Percentiles rank a stretch among this genome's conserved stretches.
Conservation (phyloP, 2,797 vertebrate species). For the Acestrorhynchus altus region DNA sequence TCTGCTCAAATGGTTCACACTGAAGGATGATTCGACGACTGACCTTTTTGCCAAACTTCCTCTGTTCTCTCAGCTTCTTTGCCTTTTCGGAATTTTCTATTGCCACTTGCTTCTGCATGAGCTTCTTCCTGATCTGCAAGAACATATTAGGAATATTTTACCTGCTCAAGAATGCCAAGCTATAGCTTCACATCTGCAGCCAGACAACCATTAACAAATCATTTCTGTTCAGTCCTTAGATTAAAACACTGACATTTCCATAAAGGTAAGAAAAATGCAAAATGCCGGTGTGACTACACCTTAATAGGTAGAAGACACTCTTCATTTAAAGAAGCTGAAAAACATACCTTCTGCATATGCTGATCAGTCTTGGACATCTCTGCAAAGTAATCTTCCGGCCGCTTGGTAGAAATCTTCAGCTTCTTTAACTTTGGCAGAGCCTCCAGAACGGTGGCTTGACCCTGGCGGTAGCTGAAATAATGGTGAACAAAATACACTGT, state of each 20-base stretch:
- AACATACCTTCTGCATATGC: slow-evolving; percentile 95
- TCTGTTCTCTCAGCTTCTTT: slow-evolving; percentile 91
- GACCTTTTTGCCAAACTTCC: slow-evolving; percentile 98
- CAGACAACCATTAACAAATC: no score
- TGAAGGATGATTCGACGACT: background rate
- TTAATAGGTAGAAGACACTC: background rate
- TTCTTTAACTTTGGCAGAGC: slow-evolving; percentile 85
- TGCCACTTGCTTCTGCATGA: slow-evolving; percentile 88
- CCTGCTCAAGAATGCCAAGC: background rate
- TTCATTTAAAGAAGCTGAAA: background rate
- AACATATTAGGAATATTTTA: background rate
- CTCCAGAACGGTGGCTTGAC: slow-evolving; percentile 88
- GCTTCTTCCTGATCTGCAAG: slow-evolving; percentile 89
- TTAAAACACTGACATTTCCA: no score
- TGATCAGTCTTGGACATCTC: slow-evolving; percentile 98
- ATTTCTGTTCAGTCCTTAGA: no score
- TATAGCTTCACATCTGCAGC: no score
- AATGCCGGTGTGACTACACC: no score
- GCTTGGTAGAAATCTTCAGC: slow-evolving; percentile 85
- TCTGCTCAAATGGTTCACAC: no score
- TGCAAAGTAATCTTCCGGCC: slow-evolving; percentile 96
- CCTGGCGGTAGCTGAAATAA: slow-evolving; percentile 95
- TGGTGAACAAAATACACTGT: no score
- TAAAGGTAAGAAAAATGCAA: no score
- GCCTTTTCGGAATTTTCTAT: slow-evolving; percentile 95